These are phyloP conservation scores for Eristalis intricaria DNA, from an alignment of 2,888 invertebrate species.

Conservation along the genomic window DNA sequence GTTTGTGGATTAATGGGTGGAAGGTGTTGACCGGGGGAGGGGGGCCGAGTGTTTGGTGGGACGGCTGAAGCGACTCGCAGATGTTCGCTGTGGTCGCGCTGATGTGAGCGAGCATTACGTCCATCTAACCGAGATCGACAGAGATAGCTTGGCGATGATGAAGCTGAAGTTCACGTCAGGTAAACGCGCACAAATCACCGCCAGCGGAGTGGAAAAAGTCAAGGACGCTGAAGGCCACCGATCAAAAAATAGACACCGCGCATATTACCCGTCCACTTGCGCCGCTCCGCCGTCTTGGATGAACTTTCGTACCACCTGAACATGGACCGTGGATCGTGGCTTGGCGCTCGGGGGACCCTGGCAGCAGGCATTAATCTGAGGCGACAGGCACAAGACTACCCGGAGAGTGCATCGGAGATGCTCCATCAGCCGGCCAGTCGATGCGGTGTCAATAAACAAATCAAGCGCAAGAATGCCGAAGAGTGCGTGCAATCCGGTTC, in stretches of 20 bases:
- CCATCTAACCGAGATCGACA: constrained; percentile 24
- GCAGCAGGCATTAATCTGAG: not conserved
- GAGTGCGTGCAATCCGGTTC: not conserved
- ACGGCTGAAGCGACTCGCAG: constrained; percentile 8
- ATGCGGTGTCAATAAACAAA: constrained; percentile 27
- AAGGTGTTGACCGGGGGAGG: not conserved
- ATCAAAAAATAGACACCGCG: constrained; percentile 25
- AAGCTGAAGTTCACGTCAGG: constrained; percentile 20
- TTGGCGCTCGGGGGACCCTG: not conserved
- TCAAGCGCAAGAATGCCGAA: not conserved
- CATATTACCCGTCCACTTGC: not conserved
- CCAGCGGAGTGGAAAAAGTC: constrained; percentile 36
- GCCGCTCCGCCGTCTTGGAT: constrained; percentile 10
- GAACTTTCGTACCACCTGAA: constrained; percentile 17
- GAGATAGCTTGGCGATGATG: constrained; percentile 30
- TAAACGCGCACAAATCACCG: constrained; percentile 13
- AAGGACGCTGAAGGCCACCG: constrained; percentile 66
- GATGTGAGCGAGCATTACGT: constrained; percentile 1
- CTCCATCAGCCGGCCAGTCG: not conserved
- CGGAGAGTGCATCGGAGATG: constrained; percentile 3
- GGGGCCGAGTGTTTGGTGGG: too few species aligned
- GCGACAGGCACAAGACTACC: constrained; percentile 10
- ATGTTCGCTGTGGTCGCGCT: constrained; percentile 40
- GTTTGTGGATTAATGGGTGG: constrained; percentile 13
- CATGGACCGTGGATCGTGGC: not conserved